A percentile compares a stretch with the other conserved stretches of the same genome.
These are phyloP conservation scores for Dicyrtomina minuta DNA, from an alignment of 2,888 invertebrate genomes.

Conservation along the genomic window DNA sequence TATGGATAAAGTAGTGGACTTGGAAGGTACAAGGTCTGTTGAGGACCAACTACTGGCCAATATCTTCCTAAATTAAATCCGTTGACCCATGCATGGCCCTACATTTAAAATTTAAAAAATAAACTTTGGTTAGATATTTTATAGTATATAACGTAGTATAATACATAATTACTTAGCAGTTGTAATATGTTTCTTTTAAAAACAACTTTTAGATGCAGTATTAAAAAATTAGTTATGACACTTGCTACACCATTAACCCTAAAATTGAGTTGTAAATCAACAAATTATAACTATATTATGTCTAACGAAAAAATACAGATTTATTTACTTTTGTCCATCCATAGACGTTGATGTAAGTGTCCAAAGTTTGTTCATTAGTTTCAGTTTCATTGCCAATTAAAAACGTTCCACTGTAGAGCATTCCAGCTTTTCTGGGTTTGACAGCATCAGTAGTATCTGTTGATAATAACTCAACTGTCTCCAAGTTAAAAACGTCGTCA, in stretches of 20 bases:
- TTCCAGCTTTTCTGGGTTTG: conserved; percentile 25
- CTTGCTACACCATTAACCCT: too few species aligned
- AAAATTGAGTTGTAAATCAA: too few species aligned
- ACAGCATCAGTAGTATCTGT: conserved; percentile 24
- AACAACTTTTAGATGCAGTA: too few species aligned
- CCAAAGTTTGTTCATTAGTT: conserved; percentile 48
- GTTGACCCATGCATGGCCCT: conserved; percentile 61
- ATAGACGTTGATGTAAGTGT: conserved; percentile 57
- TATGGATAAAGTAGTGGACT: conserved; percentile 36
- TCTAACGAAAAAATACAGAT: too few species aligned
- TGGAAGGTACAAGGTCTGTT: conserved; percentile 58
- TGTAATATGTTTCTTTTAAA: too few species aligned
- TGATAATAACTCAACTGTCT: conserved; percentile 1
- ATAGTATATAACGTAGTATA: too few species aligned
- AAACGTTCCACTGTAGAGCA: conserved; percentile 51
- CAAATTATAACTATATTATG: too few species aligned
- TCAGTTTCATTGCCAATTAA: conserved; percentile 54
- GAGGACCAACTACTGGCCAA: conserved; percentile 62
- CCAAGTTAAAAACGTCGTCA: conserved; percentile 5
- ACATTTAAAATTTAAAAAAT: conserved; percentile 42
- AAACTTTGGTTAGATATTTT: too few species aligned
- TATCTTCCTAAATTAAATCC: conserved; percentile 62
- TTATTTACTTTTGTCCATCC: conserved; percentile 59
- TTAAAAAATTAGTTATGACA: too few species aligned
- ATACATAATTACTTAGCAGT: too few species aligned